These are phyloP conservation scores for Xestia rhomboidea DNA, from an alignment of 2,888 invertebrate genomes.

Conservation along the genomic window DNA sequence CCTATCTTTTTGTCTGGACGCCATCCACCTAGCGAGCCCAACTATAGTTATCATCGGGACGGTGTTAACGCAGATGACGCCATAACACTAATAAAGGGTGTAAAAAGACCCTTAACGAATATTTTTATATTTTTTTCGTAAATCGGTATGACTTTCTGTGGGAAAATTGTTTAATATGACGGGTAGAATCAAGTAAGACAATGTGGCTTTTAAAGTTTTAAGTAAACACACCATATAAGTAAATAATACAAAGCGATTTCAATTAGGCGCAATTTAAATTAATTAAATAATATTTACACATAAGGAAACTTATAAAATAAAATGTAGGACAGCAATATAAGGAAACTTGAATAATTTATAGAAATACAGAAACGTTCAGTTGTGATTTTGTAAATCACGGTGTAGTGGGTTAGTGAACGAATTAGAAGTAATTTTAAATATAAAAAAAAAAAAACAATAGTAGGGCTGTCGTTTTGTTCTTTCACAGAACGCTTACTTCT, in stretches of 20 bases:
- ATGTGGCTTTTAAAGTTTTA: no score
- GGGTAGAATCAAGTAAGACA: no score
- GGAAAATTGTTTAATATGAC: no score
- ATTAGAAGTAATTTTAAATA: neutral
- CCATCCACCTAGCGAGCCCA: neutral
- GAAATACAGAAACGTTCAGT: constrained; percentile 13
- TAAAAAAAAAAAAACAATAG: neutral
- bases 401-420: neutral
- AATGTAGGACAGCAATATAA: neutral
- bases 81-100: no score
- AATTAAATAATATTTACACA: neutral
- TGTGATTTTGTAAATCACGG: constrained; percentile 13
- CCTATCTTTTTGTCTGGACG: no score
- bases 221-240: no score
- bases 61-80: no score
- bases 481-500: neutral
- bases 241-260: no score
- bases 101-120: no score
- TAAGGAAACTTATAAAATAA: constrained; percentile 27
- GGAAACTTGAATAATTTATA: constrained; percentile 11
- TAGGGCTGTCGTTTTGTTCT: neutral
- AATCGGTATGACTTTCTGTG: no score
- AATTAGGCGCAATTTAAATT: no score
- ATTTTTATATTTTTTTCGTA: no score
- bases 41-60: neutral